A percentile compares a stretch with the other conserved stretches of the same genome.
Conservation (phyloP, 2,888 invertebrate genomes). For the Plebejus argus region DNA sequence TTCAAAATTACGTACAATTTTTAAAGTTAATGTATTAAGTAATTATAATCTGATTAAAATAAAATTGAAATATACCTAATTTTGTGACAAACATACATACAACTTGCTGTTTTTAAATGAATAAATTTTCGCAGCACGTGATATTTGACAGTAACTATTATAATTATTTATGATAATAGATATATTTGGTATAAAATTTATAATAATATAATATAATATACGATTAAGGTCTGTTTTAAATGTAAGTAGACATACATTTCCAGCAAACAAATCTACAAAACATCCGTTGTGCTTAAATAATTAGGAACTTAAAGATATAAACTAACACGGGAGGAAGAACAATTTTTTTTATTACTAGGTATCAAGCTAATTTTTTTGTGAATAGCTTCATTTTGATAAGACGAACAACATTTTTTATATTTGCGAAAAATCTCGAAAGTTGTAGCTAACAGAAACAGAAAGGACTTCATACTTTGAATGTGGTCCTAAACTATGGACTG, state of each 20-base stretch:
- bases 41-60: not conserved
- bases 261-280: slow-evolving; percentile 17
- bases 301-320: slow-evolving; percentile 19
- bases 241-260: slow-evolving; percentile 2
- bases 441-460: too few relatives aligned
- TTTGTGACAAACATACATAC: not conserved
- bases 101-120: not conserved
- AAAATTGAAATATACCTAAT: not conserved
- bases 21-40: slow-evolving; percentile 11
- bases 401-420: too few relatives aligned
- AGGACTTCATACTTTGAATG: too few relatives aligned
- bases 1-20: slow-evolving; percentile 10
- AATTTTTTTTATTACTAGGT: too few relatives aligned
- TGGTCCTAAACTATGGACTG: too few relatives aligned
- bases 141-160: not conserved
- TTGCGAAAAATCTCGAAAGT: too few relatives aligned
- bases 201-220: slow-evolving; percentile 23
- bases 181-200: slow-evolving; percentile 24
- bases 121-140: not conserved
- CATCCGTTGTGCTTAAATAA: slow-evolving; percentile 20
- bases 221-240: slow-evolving; percentile 6
- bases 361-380: too few relatives aligned
- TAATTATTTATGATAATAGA: slow-evolving; percentile 2
- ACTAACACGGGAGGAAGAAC: too few relatives aligned
- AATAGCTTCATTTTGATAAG: too few relatives aligned